A percentile compares a stretch with the other conserved stretches of the same genome.
Evolutionary conservation across 2,888 invertebrate species (phyloP).

Genomic region (Xanthia togata): DNA sequence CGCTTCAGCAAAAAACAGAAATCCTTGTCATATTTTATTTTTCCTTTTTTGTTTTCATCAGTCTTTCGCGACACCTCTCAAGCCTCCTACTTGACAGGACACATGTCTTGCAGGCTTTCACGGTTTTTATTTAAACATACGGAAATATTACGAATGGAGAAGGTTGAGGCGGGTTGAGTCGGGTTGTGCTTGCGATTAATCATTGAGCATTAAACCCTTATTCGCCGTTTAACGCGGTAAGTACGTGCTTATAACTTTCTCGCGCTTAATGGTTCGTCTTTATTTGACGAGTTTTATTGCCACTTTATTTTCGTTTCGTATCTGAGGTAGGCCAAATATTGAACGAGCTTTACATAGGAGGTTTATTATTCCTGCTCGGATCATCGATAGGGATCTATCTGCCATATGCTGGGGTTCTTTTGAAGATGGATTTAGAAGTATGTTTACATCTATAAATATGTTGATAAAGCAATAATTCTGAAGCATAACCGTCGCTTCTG

Average conservation of each 20-base stretch:
- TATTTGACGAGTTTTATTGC: conserved; percentile 41
- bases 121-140: conserved; percentile 66
- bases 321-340: conserved; percentile 47
- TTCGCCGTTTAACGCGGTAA: conserved; percentile 64
- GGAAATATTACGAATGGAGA: conserved; percentile 67
- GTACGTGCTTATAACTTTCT: conserved; percentile 59
- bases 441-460: conserved; percentile 41
- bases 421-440: conserved; percentile 54
- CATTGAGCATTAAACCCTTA: conserved; percentile 72
- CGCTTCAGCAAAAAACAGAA: conserved; percentile 15
- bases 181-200: conserved; percentile 71
- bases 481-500: not conserved
- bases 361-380: conserved; percentile 52
- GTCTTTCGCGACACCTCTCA: conserved; percentile 54
- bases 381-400: conserved; percentile 54
- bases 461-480: conserved; percentile 35
- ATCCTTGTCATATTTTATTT: conserved; percentile 33
- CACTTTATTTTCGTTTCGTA: conserved; percentile 41
- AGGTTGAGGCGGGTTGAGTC: conserved; percentile 61
- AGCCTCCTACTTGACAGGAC: conserved; percentile 53
- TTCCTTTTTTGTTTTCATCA: conserved; percentile 58
- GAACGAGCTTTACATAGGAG: conserved; percentile 38
- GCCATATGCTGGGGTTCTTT: conserved; percentile 57
- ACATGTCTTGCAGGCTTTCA: conserved; percentile 60
- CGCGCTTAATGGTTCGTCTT: conserved; percentile 26